These are phyloP conservation scores for Ophraella communa DNA, from an alignment of 2,888 invertebrate genomes.

Conservation along the genomic window DNA sequence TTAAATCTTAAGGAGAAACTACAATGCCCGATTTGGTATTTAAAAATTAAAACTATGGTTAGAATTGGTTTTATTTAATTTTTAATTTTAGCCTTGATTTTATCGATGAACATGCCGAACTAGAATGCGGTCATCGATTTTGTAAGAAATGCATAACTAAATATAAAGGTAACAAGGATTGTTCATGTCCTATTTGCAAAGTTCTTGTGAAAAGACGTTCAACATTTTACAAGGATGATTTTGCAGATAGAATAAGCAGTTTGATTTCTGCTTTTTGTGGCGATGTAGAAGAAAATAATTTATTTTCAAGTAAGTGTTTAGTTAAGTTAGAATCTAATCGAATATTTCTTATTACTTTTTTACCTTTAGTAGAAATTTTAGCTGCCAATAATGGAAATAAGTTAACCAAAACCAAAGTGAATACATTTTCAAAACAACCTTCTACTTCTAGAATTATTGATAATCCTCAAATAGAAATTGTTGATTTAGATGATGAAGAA, in stretches of 20 bases:
- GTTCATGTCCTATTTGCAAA: slow-evolving; percentile 32
- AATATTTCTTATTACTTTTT: neutral
- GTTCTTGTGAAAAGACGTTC: slow-evolving; percentile 23
- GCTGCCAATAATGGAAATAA: no score
- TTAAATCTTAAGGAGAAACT: slow-evolving; percentile 15
- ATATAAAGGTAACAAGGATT: slow-evolving; percentile 23
- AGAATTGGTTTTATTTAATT: neutral
- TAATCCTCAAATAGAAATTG: neutral
- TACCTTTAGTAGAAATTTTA: neutral
- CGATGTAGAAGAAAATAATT: slow-evolving; percentile 5
- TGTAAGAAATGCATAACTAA: slow-evolving; percentile 24
- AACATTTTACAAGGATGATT: slow-evolving; percentile 24
- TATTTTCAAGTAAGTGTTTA: slow-evolving; percentile 11
- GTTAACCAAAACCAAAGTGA: no score
- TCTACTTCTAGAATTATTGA: slow-evolving; percentile 1
- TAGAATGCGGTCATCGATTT: slow-evolving; percentile 33
- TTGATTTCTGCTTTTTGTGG: slow-evolving; percentile 24
- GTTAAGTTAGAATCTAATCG: no score
- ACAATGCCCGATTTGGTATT: slow-evolving; percentile 27
- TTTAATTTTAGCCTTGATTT: slow-evolving; percentile 32
- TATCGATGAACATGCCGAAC: slow-evolving; percentile 26
- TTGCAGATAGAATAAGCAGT: slow-evolving; percentile 19
- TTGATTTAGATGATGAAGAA: neutral
- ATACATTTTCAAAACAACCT: neutral
- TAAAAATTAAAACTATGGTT: neutral